phyloP scores from a whole-genome alignment of 2,113 vertebrate genomes.

The Daubentonia madagascariensis region DNA sequence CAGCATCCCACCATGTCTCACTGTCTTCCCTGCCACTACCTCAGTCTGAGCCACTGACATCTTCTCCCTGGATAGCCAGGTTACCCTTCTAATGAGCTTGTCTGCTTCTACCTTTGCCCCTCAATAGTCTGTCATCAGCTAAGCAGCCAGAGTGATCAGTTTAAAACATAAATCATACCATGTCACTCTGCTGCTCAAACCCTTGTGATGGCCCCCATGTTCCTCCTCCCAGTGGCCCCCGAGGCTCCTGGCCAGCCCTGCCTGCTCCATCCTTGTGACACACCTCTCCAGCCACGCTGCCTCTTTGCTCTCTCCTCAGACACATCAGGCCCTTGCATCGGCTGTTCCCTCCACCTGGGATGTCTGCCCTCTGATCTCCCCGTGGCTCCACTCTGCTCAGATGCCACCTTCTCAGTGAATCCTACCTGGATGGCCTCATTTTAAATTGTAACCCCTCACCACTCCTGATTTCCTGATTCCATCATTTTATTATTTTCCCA shows the following conservation, averaged over 20 bases:
- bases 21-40: neutral
- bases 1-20: neutral
- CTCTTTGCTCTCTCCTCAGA: neutral
- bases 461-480: neutral
- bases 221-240: neutral
- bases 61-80: neutral
- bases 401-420: neutral
- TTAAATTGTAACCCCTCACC: neutral
- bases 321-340: neutral
- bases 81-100: neutral
- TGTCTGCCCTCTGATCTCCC: neutral
- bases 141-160: neutral
- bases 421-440: neutral
- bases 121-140: neutral
- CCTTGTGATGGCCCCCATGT: neutral
- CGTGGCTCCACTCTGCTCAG: neutral
- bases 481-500: neutral
- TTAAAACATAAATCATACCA: neutral
- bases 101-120: neutral
- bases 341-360: neutral
- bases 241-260: neutral
- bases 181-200: neutral
- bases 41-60: neutral
- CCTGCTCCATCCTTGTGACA: accelerated
- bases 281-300: neutral